These are phyloP conservation scores for Oscheius onirici DNA, from an alignment of 2,888 invertebrate species.

Conservation along the genomic window DNA sequence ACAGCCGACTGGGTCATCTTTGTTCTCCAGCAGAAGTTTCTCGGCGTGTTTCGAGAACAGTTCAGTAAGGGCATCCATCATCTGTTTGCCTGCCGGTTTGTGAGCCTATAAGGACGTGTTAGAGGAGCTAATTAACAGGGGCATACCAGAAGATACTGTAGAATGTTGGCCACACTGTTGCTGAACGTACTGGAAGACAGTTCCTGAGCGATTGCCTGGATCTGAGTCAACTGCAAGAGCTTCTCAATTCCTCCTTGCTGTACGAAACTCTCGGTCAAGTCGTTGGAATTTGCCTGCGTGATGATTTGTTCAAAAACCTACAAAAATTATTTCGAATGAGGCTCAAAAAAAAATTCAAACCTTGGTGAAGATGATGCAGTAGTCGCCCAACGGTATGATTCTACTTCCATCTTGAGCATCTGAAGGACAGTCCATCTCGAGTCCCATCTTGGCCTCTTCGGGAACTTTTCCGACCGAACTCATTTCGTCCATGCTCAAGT, in stretches of 20 bases:
- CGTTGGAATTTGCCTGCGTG: constrained; percentile 43
- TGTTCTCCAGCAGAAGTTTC: neutral
- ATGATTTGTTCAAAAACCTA: constrained; percentile 56
- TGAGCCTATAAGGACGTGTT: constrained; percentile 1
- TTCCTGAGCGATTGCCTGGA: constrained; percentile 12
- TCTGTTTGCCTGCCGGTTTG: constrained; percentile 28
- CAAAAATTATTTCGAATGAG: neutral
- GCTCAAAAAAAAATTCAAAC: constrained; percentile 17
- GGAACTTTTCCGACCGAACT: neutral
- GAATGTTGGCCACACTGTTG: constrained; percentile 19
- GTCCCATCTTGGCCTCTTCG: constrained; percentile 37
- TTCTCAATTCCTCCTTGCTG: constrained; percentile 40
- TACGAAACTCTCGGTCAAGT: constrained; percentile 51
- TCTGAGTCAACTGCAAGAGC: constrained; percentile 23
- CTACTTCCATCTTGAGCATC: constrained; percentile 37
- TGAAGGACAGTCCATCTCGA: constrained; percentile 52
- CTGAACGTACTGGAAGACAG: constrained; percentile 2
- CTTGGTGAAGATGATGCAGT: constrained; percentile 53
- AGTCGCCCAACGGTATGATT: constrained; percentile 62
- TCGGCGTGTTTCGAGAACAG: constrained; percentile 32
- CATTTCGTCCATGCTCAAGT: constrained; percentile 56
- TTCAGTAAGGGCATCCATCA: constrained; percentile 37
- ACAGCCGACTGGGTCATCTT: neutral
- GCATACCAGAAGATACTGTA: constrained; percentile 26
- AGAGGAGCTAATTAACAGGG: neutral